These are phyloP conservation scores for Copidosoma floridanum DNA, from an alignment of 1,140 invertebrate species.

Conservation along the genomic window DNA sequence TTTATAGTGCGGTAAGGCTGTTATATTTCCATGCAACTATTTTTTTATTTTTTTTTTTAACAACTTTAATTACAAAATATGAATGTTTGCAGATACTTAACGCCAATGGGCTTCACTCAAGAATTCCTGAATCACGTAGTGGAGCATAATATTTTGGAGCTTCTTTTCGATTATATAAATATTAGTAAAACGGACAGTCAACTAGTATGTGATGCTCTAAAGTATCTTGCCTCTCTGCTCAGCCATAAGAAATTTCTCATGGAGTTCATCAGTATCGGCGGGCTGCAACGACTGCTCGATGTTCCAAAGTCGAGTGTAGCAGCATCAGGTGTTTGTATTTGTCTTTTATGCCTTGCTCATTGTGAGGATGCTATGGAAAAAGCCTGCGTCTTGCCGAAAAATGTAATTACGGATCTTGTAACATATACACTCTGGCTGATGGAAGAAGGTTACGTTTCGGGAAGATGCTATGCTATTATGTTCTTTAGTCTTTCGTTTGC, in stretches of 20 bases:
- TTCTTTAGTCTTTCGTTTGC: conserved; percentile 93
- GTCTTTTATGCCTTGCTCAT: conserved; percentile 94
- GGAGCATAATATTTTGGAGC: conserved; percentile 84
- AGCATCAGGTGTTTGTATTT: conserved; percentile 93
- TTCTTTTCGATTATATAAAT: conserved; percentile 90
- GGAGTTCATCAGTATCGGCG: conserved; percentile 86
- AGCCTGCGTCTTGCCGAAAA: conserved; percentile 80
- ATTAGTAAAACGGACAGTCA: conserved; percentile 86
- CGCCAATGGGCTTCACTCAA: conserved; percentile 95
- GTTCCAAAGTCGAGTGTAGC: conserved; percentile 90
- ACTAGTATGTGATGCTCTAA: conserved; percentile 90
- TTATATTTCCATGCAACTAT: neutral
- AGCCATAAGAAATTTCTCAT: conserved; percentile 98
- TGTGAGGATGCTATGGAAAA: conserved; percentile 97
- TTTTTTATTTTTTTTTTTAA: neutral
- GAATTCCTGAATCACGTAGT: conserved; percentile 91
- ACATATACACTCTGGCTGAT: conserved; percentile 89
- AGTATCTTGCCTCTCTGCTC: conserved; percentile 88
- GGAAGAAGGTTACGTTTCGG: conserved; percentile 94
- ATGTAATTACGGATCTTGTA: conserved; percentile 76
- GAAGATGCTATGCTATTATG: conserved; percentile 94
- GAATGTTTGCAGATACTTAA: conserved; percentile 71
- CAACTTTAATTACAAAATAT: neutral
- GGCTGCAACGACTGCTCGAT: conserved; percentile 80
- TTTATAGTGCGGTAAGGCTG: conserved; percentile 78